Evolutionary conservation across 2,888 invertebrate genomes (phyloP).

Genomic region (Rotaria macrura): DNA sequence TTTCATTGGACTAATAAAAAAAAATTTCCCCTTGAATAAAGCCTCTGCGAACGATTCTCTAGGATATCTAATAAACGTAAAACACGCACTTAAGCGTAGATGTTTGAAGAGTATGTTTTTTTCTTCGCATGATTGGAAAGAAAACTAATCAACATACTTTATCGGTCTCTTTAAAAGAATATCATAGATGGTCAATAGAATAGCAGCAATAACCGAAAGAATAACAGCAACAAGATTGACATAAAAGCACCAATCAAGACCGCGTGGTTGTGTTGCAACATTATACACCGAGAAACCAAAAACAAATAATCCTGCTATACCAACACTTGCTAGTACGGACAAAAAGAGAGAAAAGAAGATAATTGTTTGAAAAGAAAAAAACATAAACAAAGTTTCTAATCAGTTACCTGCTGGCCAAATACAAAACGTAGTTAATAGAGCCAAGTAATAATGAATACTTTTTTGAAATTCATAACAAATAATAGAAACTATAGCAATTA

Average conservation of each 20-base stretch:
- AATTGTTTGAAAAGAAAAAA: not conserved
- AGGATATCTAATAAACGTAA: too few species aligned
- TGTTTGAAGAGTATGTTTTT: too few species aligned
- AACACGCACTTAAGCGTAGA: too few species aligned
- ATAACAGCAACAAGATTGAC: not conserved
- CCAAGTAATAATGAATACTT: not conserved
- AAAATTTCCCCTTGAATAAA: not conserved
- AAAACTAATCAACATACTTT: not conserved
- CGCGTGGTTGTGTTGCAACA: not conserved
- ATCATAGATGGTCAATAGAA: not conserved
- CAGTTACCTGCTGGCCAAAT: not conserved
- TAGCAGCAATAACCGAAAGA: not conserved
- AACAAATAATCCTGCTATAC: not conserved
- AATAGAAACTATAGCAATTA: not conserved
- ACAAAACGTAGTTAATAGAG: not conserved
- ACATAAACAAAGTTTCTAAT: not conserved
- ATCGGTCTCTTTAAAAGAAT: not conserved
- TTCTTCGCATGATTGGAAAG: too few species aligned
- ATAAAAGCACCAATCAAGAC: conserved; percentile 8
- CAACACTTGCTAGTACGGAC: not conserved
- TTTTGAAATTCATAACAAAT: not conserved
- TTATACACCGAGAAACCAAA: conserved; percentile 5
- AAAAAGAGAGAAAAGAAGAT: too few species aligned
- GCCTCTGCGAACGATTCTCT: not conserved
- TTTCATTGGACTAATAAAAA: too few species aligned